Evolutionary conservation across 2,888 invertebrate genomes (phyloP), one percentile per base, ranked within the genome.

Genomic region (Leucoma salicis): DNA sequence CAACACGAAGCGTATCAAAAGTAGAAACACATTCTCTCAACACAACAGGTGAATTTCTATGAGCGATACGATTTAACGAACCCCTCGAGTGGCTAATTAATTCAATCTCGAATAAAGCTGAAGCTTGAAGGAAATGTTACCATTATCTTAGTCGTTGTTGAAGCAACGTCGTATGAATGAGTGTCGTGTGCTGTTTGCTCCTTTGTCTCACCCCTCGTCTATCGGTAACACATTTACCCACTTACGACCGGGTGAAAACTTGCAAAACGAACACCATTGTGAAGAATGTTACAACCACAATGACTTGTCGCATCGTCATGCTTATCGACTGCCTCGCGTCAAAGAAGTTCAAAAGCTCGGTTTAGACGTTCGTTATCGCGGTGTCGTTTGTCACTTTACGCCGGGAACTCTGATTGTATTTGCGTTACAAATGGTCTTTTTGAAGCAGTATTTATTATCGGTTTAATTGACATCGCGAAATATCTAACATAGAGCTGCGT

Each of bases 221-320:
- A 86, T 87, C 78, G 83, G 67, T 83, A 87, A 80, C 88, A 87
- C 85, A 87, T 87, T 87, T 82, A 88, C 88, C 86, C 73, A 87
- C 83, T 87, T 87, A 79, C 53, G 65, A 70, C 66, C 76, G 72
- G 74, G 77, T 85, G 87, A 86, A 88, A 88, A 89, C 86, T 87
- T 85, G 82, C 80, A 78, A 85, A 86, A 85, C 78, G 82, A 75
- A 81, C 72, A 34, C 64, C 67, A 79, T 86, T 88, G 86, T 86
- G 40, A 63, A 65, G 66, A 64, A 63, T 68, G 65, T 66, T 53
- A 54, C 55, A 53, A 56, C 65, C 67, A 80, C 77, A 78, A 74
- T 73, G 56, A 58, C 41, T 46, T 68, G 70, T 68, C 63, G 68
- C 67, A 50, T 53, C 62, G 62, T 51, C 57, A 54, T 70, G 83